phyloP scores from a whole-genome alignment of 1,140 invertebrate genomes.

The Lepidurus couesii region DNA sequence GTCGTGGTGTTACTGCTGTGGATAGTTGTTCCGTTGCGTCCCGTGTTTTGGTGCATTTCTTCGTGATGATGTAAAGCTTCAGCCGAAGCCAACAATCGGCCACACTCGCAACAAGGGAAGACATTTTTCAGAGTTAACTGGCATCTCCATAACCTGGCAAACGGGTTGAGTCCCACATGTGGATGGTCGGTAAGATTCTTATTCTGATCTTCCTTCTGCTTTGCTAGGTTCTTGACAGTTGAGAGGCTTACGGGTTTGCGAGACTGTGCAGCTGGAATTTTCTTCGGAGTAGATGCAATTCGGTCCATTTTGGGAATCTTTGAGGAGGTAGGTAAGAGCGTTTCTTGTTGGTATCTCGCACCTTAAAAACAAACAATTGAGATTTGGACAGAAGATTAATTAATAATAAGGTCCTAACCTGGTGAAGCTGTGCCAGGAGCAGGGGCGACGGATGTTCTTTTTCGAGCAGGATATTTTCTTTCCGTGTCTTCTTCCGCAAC shows the following conservation, averaged over 20 bases:
- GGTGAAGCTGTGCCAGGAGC: slow-evolving; percentile 1
- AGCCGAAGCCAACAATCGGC: not conserved
- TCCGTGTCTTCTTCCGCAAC: not conserved
- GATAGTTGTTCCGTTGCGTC: not conserved
- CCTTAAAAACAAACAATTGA: not conserved
- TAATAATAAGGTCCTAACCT: not conserved
- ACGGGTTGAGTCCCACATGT: not conserved
- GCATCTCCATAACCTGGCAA: not conserved
- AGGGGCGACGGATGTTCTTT: not conserved
- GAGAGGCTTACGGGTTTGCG: not conserved
- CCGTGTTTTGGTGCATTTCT: not conserved
- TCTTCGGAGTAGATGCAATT: not conserved
- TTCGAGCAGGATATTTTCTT: not conserved
- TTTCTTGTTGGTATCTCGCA: not conserved
- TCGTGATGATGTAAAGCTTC: not conserved
- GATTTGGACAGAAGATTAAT: not conserved
- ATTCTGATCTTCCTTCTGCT: not conserved
- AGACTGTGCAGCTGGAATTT: not conserved
- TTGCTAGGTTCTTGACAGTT: not conserved
- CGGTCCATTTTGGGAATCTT: not conserved
- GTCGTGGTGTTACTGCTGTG: not conserved
- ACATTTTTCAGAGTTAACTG: not conserved
- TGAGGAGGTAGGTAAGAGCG: not conserved
- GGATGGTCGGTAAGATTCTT: not conserved
- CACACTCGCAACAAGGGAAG: not conserved